Evolutionary conservation across 2,888 invertebrate species (phyloP).

Genomic region (Andrena praecox): DNA sequence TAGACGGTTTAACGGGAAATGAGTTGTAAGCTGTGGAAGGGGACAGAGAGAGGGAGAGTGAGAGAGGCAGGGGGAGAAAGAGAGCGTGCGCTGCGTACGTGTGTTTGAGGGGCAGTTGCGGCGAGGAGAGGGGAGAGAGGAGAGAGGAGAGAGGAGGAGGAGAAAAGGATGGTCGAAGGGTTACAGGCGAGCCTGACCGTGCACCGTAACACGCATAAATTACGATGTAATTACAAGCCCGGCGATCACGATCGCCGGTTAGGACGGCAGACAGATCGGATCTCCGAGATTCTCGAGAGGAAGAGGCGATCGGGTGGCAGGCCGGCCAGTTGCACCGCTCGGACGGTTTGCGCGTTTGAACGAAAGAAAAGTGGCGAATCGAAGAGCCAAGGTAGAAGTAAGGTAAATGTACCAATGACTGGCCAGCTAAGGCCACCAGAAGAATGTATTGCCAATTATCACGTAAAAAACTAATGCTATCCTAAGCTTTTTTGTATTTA

Average conservation of each 20-base stretch:
- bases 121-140: neutral
- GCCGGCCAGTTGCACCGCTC: slow-evolving; percentile 15
- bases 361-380: neutral
- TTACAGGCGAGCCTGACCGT: slow-evolving; percentile 70
- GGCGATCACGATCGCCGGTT: slow-evolving; percentile 81
- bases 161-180: slow-evolving; percentile 52
- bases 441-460: too few relatives aligned
- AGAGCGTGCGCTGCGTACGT: neutral
- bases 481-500: too few relatives aligned
- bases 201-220: slow-evolving; percentile 83
- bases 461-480: too few relatives aligned
- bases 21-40: too few relatives aligned
- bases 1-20: too few relatives aligned
- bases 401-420: too few relatives aligned
- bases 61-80: neutral
- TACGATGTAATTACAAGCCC: slow-evolving; percentile 83
- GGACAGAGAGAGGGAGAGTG: too few relatives aligned
- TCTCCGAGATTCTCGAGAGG: slow-evolving; percentile 68
- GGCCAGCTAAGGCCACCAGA: too few relatives aligned
- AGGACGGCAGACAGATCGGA: slow-evolving; percentile 80
- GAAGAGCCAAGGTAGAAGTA: slow-evolving; percentile 1
- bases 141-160: neutral
- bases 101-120: neutral
- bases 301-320: slow-evolving; percentile 35
- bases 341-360: slow-evolving; percentile 16